Evolutionary conservation across 2,113 vertebrate species (phyloP).

Genomic region (Mustela lutreola): DNA sequence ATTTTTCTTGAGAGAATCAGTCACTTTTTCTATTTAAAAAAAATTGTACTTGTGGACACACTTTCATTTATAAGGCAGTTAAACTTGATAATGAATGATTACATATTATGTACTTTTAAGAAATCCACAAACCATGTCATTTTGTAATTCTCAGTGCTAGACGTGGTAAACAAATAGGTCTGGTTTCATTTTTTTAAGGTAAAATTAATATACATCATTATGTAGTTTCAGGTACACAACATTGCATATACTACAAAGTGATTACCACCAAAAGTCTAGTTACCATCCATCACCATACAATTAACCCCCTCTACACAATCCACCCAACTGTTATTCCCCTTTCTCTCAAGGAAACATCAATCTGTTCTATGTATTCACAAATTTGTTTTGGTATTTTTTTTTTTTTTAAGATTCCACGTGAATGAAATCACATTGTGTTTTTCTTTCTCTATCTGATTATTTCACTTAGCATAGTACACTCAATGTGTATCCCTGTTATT

Average conservation of each 20-base stretch:
- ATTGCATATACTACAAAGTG: neutral
- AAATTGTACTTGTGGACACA: constrained; percentile 1
- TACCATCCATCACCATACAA: neutral
- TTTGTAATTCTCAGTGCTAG: neutral
- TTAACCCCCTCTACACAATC: neutral
- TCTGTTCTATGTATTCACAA: neutral
- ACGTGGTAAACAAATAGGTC: neutral
- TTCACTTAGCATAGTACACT: neutral
- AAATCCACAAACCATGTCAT: constrained; percentile 19
- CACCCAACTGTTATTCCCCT: neutral
- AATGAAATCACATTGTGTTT: neutral
- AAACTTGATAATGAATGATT: neutral
- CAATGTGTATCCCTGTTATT: neutral
- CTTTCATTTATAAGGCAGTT: neutral
- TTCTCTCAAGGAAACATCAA: neutral
- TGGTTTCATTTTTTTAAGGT: neutral
- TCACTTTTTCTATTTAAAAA: neutral
- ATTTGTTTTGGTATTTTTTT: neutral
- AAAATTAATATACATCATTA: neutral
- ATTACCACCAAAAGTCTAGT: neutral
- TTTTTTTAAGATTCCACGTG: neutral
- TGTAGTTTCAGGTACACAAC: neutral
- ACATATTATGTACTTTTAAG: neutral
- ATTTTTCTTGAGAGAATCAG: constrained; percentile 32
- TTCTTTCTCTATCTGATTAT: neutral